A percentile compares a stretch with the other conserved stretches of the same genome.
These are phyloP conservation scores for Pogonocichla stellata DNA, from an alignment of 2,113 vertebrate genomes.

Conservation along the genomic window DNA sequence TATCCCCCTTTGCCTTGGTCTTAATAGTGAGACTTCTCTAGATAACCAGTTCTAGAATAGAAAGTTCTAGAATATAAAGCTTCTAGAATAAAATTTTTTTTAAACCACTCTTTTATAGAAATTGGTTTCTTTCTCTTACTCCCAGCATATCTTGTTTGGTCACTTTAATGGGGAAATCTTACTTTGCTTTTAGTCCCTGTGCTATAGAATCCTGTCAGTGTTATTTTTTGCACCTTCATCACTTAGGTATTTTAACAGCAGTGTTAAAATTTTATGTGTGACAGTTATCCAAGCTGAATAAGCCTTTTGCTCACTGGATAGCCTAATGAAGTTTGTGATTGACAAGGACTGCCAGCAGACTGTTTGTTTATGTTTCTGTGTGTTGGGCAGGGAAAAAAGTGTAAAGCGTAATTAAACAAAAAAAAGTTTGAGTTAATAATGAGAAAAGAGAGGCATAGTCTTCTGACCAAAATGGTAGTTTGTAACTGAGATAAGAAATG, in stretches of 20 bases:
- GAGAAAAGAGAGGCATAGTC: background rate
- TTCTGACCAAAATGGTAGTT: background rate
- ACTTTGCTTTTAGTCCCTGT: background rate
- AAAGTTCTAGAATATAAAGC: too few species aligned
- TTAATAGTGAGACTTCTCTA: background rate
- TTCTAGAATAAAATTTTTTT: too few species aligned
- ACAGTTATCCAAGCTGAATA: background rate
- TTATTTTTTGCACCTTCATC: background rate
- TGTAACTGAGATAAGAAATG: background rate
- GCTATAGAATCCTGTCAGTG: background rate
- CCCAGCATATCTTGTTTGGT: background rate
- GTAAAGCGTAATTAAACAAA: background rate
- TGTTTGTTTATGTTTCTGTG: background rate
- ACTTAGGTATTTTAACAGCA: background rate
- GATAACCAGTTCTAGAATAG: background rate
- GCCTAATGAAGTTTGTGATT: background rate
- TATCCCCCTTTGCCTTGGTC: rapidly evolving
- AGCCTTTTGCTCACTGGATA: background rate
- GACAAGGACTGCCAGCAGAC: background rate
- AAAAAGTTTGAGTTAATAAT: background rate
- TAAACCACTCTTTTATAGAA: background rate
- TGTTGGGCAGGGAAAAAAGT: background rate
- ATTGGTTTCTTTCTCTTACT: background rate
- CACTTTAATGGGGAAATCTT: background rate
- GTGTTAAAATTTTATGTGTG: background rate